Evolutionary conservation across 2,888 invertebrate species (phyloP).

Genomic region (Epinotia demarniana): DNA sequence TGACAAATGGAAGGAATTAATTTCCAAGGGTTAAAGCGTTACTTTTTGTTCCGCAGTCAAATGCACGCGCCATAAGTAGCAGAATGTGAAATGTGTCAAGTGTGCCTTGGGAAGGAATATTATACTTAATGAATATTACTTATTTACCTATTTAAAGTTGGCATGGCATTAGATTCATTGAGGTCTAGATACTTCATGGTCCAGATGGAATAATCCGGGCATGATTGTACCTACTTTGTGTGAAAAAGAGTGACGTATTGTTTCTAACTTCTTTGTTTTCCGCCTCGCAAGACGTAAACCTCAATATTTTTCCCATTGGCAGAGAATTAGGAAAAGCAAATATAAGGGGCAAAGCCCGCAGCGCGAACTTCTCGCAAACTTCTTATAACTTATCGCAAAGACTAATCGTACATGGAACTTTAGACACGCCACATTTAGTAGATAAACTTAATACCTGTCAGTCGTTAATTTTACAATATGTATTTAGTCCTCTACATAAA

Average conservation of each 20-base stretch:
- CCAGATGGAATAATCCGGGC: neutral
- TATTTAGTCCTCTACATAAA: no score
- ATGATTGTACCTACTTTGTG: neutral
- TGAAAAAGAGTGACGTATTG: conserved; percentile 11
- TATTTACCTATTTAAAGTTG: neutral
- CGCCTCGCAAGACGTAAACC: conserved; percentile 50
- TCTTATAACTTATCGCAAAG: conserved; percentile 61
- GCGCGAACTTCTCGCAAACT: conserved; percentile 56
- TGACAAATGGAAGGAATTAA: conserved; percentile 38
- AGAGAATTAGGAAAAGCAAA: conserved; percentile 70
- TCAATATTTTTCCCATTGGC: conserved; percentile 67
- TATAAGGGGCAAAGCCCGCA: conserved; percentile 59
- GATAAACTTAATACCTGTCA: no score
- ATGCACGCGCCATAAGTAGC: conserved; percentile 18
- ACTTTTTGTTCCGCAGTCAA: conserved; percentile 31
- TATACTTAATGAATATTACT: neutral
- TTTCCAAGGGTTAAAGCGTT: conserved; percentile 19
- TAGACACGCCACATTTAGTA: conserved; percentile 6
- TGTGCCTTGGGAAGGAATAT: neutral
- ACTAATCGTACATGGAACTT: conserved; percentile 36
- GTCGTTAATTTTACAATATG: no score
- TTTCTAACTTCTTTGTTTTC: conserved; percentile 24
- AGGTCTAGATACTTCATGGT: no score
- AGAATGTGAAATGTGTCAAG: conserved; percentile 31
- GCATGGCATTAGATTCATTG: no score